These are phyloP conservation scores for Orchesellides sinensis DNA, from an alignment of 2,888 invertebrate species.

Conservation along the genomic window DNA sequence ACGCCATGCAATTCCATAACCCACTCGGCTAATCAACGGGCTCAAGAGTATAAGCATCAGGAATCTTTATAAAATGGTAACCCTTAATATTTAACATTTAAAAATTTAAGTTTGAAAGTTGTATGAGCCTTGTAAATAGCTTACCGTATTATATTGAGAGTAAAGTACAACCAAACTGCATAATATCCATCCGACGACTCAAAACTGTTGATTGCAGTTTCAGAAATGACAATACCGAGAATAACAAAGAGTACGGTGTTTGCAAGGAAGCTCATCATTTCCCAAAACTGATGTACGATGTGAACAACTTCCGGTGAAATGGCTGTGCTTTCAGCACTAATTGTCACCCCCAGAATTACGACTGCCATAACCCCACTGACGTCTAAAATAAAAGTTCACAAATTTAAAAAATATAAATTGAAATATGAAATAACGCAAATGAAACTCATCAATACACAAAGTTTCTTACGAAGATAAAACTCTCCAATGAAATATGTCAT, in stretches of 20 bases:
- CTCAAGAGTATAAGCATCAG: slow-evolving; percentile 79
- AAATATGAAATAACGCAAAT: neutral
- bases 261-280: slow-evolving; percentile 78
- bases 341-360: slow-evolving; percentile 77
- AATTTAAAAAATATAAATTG: neutral
- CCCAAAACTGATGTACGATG: slow-evolving; percentile 77
- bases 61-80: slow-evolving; percentile 74
- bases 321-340: slow-evolving; percentile 77
- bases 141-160: slow-evolving; percentile 77
- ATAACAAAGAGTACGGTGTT: slow-evolving; percentile 82
- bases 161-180: slow-evolving; percentile 78
- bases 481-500: slow-evolving; percentile 77
- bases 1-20: slow-evolving; percentile 81
- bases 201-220: slow-evolving; percentile 79
- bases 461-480: slow-evolving; percentile 64
- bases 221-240: slow-evolving; percentile 81
- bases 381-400: slow-evolving; percentile 42
- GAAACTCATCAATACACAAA: neutral
- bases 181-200: slow-evolving; percentile 79
- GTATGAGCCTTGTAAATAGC: neutral
- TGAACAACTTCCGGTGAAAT: slow-evolving; percentile 78
- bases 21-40: slow-evolving; percentile 79
- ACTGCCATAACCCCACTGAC: slow-evolving; percentile 78
- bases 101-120: too few relatives aligned
- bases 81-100: too few relatives aligned